Base-by-base conservation (phyloP, 2,113 vertebrate genomes). In the Agapornis roseicollis region DNA sequence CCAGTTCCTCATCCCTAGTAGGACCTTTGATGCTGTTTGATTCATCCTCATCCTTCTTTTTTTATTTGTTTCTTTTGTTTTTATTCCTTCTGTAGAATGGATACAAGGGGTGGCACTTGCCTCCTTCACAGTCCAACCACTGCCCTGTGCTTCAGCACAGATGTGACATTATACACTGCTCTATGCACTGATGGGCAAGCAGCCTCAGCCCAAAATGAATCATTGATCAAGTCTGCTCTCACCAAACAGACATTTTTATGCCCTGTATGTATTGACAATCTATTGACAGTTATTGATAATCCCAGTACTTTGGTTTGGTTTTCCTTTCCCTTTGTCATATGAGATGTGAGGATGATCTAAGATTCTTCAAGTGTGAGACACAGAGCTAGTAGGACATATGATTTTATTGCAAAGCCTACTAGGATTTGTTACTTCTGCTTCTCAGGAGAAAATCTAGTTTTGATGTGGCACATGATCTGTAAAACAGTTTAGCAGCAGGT, bases 61-160 rank as follows among this genome's bases (percentile, higher is more conserved):
- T 80, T 28, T 24, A 3, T 61, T 80, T 15, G 29, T n/a, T 19
- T 83, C n/a, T 7, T 76, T 76, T 35, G 33, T 52, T 66, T 65
- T 46, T 27, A 56, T 92, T 83, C 4, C 4, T n/a, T 63, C 37
- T 78, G 19, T 64, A 63, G 84, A 90, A 80, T 1, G 4, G 41
- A 53, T 9, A 17, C 13, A 37, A 33, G 24, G 28, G 10, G 11
- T 70, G 46, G 11, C 56, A 7, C 44, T 70, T 41, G 17, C 39
- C n/a, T 5, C 27, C 31, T 63, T 69, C 5, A 14, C 8, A 41
- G 46, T 20, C 42, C 41, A 73, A 16, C 28, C 27, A 35, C 33
- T 0, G 0, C 23, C 10, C 29, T 0, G 0, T 61, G 33, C 53
- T 39, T 89, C 42, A 58, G 73, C 1, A 0, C 46, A 80, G 28